These are phyloP conservation scores for Mythimna ferrago DNA, from an alignment of 2,888 invertebrate species.

Conservation along the genomic window DNA sequence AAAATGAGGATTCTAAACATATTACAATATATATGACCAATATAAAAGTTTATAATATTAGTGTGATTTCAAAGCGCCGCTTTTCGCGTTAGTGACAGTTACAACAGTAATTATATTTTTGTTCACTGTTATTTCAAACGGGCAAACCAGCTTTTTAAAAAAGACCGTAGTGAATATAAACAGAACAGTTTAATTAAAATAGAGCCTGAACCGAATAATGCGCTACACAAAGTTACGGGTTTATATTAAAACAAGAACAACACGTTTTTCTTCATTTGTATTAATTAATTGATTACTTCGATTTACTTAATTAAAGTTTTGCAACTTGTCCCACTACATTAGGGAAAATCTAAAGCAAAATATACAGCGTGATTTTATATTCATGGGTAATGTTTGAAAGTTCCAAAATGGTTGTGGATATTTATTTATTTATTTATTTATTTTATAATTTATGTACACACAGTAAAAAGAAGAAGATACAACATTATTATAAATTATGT, in stretches of 20 bases:
- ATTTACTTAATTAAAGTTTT: constrained; percentile 38
- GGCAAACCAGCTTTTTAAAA: not conserved
- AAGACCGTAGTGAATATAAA: not conserved
- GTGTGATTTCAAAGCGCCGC: too few relatives aligned
- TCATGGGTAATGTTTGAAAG: not conserved
- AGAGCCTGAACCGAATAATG: constrained; percentile 1
- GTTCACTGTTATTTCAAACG: not conserved
- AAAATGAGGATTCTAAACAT: too few relatives aligned
- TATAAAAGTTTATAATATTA: too few relatives aligned
- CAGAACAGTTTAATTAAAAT: constrained; percentile 26
- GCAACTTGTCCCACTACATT: not conserved
- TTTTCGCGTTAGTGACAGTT: too few relatives aligned
- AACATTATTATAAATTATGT: too few relatives aligned
- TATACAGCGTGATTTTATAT: not conserved
- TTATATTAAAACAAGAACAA: constrained; percentile 2
- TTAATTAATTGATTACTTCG: constrained; percentile 22
- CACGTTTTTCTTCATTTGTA: constrained; percentile 28
- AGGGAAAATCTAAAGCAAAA: not conserved
- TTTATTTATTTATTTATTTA: too few relatives aligned
- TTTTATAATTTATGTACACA: too few relatives aligned
- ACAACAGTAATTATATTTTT: not conserved
- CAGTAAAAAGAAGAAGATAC: too few relatives aligned
- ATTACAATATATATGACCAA: too few relatives aligned
- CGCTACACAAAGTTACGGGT: constrained; percentile 17
- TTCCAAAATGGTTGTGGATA: not conserved